Conservation (phyloP, 1,140 invertebrate genomes). For the Halyomorpha halys region DNA sequence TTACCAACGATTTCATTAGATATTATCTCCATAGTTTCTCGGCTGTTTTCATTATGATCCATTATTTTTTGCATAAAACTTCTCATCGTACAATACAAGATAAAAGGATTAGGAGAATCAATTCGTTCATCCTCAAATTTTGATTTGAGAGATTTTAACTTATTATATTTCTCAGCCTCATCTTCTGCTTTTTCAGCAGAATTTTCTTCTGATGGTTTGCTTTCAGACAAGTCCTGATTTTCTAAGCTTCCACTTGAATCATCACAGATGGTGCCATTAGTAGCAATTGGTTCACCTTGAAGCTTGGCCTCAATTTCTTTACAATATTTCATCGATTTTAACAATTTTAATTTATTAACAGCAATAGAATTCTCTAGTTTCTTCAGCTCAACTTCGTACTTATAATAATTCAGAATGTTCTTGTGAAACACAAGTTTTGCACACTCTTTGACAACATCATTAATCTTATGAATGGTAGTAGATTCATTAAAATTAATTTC, state of each 20-base stretch:
- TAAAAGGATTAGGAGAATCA: slow-evolving; percentile 10
- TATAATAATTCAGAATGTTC: slow-evolving; percentile 20
- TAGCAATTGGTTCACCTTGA: background rate
- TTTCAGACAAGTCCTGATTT: background rate
- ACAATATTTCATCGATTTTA: slow-evolving; percentile 20
- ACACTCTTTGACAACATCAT: slow-evolving; percentile 12
- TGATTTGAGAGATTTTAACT: slow-evolving; percentile 1
- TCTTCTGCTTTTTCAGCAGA: slow-evolving; percentile 3
- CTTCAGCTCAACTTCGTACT: slow-evolving; percentile 18
- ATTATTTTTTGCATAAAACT: slow-evolving; percentile 8
- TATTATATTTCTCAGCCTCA: slow-evolving; percentile 5
- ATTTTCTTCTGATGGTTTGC: background rate
- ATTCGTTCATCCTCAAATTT: slow-evolving; percentile 12
- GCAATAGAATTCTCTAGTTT: slow-evolving; percentile 20
- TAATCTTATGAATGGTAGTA: background rate
- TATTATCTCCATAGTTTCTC: background rate
- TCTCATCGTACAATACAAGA: background rate
- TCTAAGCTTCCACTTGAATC: background rate
- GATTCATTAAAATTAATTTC: background rate
- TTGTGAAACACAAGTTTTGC: slow-evolving; percentile 15
- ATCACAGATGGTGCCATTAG: background rate
- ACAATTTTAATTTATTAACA: slow-evolving; percentile 14
- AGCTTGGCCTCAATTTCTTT: slow-evolving; percentile 22
- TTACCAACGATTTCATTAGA: slow-evolving; percentile 6
- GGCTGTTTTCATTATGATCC: background rate